Conservation (phyloP, 2,888 invertebrate species). For the Phaedon cochleariae region DNA sequence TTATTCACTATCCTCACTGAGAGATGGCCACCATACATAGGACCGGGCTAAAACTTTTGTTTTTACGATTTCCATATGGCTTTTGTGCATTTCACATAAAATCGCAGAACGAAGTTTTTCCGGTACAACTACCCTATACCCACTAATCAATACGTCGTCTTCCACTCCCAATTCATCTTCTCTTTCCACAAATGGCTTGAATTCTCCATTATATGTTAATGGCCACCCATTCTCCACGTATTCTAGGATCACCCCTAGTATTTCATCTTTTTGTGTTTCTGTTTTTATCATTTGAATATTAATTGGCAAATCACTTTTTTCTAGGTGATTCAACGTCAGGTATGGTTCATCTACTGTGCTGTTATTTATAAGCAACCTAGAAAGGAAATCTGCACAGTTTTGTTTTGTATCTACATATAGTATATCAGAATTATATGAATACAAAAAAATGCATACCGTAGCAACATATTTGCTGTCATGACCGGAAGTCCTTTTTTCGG, state of each 20-base stretch:
- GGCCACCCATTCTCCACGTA: neutral
- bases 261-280: neutral
- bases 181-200: too few relatives aligned
- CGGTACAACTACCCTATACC: neutral
- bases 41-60: too few relatives aligned
- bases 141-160: neutral
- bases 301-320: neutral
- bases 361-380: neutral
- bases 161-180: neutral
- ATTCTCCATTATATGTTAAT: neutral
- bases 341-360: neutral
- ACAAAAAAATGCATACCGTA: slow-evolving; percentile 1
- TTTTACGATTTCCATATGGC: too few relatives aligned
- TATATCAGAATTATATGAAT: neutral
- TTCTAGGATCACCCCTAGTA: too few relatives aligned
- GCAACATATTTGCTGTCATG: neutral
- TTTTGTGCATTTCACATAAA: too few relatives aligned
- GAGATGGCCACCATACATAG: too few relatives aligned
- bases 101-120: too few relatives aligned
- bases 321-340: too few relatives aligned
- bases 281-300: neutral
- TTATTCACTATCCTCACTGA: neutral
- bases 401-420: neutral
- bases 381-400: neutral
- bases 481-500: too few relatives aligned